These are phyloP conservation scores for Phylloscopus whistleri DNA, from an alignment of 2,113 vertebrate species.

Conservation along the genomic window DNA sequence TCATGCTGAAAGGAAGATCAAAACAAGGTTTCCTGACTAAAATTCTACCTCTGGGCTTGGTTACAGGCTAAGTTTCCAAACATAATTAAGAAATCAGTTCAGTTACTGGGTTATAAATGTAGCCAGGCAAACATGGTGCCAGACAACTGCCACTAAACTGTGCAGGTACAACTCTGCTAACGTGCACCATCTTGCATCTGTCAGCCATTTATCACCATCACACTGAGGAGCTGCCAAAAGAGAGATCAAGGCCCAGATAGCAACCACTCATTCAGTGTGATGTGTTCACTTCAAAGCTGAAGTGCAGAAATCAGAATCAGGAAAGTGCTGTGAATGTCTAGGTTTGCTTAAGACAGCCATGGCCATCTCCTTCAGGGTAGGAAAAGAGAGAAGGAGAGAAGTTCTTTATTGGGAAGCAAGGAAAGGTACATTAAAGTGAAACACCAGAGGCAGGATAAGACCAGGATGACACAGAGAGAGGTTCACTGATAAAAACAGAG, in stretches of 20 bases:
- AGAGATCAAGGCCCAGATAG: not conserved
- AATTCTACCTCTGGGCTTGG: not conserved
- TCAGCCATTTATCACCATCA: not conserved
- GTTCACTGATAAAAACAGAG: not conserved
- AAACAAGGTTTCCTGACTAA: not conserved
- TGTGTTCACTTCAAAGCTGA: not conserved
- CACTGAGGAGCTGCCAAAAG: not conserved
- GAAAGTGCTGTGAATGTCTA: fast-evolving
- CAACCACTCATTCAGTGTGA: not conserved
- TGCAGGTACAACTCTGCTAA: not conserved
- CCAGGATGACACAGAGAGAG: not conserved
- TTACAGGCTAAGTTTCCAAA: not conserved
- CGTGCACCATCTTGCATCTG: not conserved
- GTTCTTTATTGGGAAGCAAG: not conserved
- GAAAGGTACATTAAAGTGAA: not conserved
- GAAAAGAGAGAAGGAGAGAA: not conserved
- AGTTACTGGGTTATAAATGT: not conserved
- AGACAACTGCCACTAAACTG: not conserved
- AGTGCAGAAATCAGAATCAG: not conserved
- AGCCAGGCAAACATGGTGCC: not conserved
- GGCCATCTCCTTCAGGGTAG: not conserved
- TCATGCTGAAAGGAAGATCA: not conserved
- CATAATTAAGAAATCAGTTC: not conserved
- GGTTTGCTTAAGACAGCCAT: not conserved
- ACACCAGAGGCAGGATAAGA: not conserved